Evolutionary conservation across 2,888 invertebrate genomes (phyloP).

Genomic region (Eupithecia subfuscata): DNA sequence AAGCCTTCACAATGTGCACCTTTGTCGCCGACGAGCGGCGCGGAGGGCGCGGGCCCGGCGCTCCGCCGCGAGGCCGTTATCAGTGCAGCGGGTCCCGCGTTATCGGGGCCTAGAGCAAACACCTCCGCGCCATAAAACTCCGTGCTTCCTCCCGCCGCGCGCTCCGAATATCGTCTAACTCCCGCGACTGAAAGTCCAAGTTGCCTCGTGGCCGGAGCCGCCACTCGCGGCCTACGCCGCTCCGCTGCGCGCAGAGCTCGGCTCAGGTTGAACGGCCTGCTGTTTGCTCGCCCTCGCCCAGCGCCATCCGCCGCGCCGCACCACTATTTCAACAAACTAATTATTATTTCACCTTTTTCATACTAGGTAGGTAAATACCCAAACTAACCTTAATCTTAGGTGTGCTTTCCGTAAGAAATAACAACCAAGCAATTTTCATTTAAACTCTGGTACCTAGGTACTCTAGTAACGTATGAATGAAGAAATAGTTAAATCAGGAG

Average conservation of each 20-base stretch:
- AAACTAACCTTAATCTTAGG: not conserved
- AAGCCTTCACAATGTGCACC: not conserved
- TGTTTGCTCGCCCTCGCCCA: conserved; percentile 30
- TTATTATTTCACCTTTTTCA: not conserved
- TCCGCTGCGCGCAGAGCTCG: conserved; percentile 15
- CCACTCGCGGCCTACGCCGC: conserved; percentile 17
- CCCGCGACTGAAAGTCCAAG: conserved; percentile 4
- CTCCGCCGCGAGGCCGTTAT: conserved; percentile 18
- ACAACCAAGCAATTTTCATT: not conserved
- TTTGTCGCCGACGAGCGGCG: not conserved
- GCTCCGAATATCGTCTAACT: conserved; percentile 18
- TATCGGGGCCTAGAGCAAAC: conserved; percentile 45
- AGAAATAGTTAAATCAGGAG: too few relatives aligned
- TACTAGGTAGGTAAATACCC: not conserved
- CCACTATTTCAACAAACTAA: not conserved
- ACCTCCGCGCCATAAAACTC: conserved; percentile 39
- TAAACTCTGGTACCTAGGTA: not conserved
- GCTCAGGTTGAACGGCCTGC: conserved; percentile 5
- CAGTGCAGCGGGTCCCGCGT: conserved; percentile 25
- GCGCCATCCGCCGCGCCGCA: conserved; percentile 37
- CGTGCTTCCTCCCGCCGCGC: conserved; percentile 3
- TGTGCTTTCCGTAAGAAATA: not conserved
- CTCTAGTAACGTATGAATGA: not conserved
- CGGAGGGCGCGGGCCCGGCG: not conserved
- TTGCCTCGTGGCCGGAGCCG: not conserved